Evolutionary conservation across 1,140 invertebrate species (phyloP), one percentile per base, ranked within the genome.

Genomic region (Lepidurus packardi): DNA sequence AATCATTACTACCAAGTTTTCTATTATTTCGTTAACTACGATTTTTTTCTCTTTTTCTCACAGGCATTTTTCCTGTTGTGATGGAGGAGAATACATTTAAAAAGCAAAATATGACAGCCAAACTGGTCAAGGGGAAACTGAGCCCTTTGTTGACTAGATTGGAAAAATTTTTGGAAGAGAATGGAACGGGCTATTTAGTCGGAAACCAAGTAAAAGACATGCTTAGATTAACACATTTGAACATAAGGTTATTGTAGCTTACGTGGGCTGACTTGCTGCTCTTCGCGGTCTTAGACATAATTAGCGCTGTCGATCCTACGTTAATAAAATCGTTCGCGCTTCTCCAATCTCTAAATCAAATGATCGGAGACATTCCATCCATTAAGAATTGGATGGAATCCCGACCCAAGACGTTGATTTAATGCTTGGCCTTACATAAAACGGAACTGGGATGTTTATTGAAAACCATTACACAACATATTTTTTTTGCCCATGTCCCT

Each of bases 341-440:
- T 5, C 81, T 89, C 4, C 84, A 85, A 44, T 83, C 83, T 4
- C 80, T 88, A 43, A 85, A 86, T 77, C 83, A 87, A 43, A 85
- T 85, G 47, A 85, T 89, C 47, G 82, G 85, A 76, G 82, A 83
- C 21, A 82, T 87, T 16, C 86, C 87, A 8, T 80, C 81, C 2
- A 88, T 88, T 75, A 85, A 85, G 78, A 83, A 82, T 16, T 88
- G 87, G 87, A 77, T 88, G 7, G 83, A 84, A 24, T 87, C 83
- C 73, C 83, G 88, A 80, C 88, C 88, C 1, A 81, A 84, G 74
- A 86, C 86, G 24, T 84, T 85, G 44, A 85, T 85, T 77, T 87
- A 85, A 85, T 65, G 8, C 16, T 9, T 65, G 13, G 53, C 53
- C 53, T 65, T 7, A n/a, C 7, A 21, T 65, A 65, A 65, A 65